phyloP scores from a whole-genome alignment of 2,888 invertebrate genomes.

The Lottia scabra region DNA sequence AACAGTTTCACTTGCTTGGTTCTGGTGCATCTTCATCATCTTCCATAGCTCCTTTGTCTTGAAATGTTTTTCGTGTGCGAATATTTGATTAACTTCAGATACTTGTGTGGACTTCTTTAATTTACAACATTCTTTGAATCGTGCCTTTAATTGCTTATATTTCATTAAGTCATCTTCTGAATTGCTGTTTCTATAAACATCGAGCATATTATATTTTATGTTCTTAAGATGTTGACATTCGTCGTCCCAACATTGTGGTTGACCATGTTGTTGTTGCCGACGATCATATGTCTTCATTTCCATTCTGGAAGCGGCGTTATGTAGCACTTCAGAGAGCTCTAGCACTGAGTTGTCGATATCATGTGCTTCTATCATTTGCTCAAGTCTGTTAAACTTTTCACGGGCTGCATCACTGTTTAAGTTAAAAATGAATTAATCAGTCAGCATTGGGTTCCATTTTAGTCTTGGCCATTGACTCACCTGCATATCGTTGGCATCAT shows the following conservation, averaged over 20 bases:
- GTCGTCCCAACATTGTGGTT: not conserved
- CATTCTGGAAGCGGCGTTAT: not conserved
- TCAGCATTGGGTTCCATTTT: not conserved
- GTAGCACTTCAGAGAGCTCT: not conserved
- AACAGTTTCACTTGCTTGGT: not conserved
- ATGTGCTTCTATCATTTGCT: not conserved
- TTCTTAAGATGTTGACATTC: not conserved
- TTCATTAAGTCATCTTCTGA: not conserved
- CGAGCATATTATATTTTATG: not conserved
- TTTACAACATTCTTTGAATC: not conserved
- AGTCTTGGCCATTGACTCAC: not conserved
- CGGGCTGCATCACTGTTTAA: not conserved
- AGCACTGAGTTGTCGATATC: not conserved
- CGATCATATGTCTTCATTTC: not conserved
- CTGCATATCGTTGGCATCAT: not conserved
- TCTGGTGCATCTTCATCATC: not conserved
- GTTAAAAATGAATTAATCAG: not conserved
- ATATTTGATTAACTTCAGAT: too few species aligned
- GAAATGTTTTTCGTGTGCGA: not conserved
- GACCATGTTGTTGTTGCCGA: not conserved
- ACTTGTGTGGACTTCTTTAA: not conserved
- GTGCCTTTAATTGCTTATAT: not conserved
- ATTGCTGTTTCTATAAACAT: not conserved
- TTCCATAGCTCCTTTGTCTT: not conserved
- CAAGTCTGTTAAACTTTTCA: not conserved